phyloP scores from a whole-genome alignment of 2,113 vertebrate genomes.

The Symphodus melops region DNA sequence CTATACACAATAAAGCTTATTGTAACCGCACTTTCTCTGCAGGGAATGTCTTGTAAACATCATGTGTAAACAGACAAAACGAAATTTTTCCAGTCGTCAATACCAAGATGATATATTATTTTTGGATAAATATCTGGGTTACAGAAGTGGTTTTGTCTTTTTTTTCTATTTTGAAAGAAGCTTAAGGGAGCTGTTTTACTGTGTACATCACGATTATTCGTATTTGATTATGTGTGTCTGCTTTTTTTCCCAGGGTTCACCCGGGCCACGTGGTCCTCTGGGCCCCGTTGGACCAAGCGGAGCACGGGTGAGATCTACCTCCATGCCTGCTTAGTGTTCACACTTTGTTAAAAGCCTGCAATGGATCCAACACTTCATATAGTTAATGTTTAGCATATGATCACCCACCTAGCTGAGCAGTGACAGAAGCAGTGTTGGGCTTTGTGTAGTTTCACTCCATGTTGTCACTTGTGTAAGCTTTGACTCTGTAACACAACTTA shows the following conservation, averaged over 20 bases:
- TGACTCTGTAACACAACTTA: slow-evolving; percentile 18
- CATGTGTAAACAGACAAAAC: slow-evolving; percentile 43
- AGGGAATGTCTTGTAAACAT: slow-evolving; percentile 1
- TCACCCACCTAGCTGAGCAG: slow-evolving; percentile 10
- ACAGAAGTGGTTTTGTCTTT: slow-evolving; percentile 25
- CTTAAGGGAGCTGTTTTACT: slow-evolving; percentile 48
- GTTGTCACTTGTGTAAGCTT: slow-evolving; percentile 43
- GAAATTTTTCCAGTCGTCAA: slow-evolving; percentile 19
- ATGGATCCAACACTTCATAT: slow-evolving; percentile 47
- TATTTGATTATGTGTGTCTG: slow-evolving; percentile 65
- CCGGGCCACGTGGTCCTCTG: slow-evolving; percentile 89
- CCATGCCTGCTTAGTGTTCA: slow-evolving; percentile 20
- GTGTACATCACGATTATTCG: slow-evolving; percentile 57
- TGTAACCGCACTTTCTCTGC: slow-evolving; percentile 15
- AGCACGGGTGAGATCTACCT: slow-evolving; percentile 87
- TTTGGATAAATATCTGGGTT: slow-evolving; percentile 56
- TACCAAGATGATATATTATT: slow-evolving; percentile 39
- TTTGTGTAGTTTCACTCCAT: slow-evolving; percentile 5
- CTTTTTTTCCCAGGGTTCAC: slow-evolving; percentile 86
- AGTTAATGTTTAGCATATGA: slow-evolving; percentile 16
- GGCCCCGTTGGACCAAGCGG: slow-evolving; percentile 92
- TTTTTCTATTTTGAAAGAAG: slow-evolving; percentile 20
- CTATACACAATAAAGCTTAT: slow-evolving; percentile 28
- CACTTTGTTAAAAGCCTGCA: slow-evolving; percentile 27
- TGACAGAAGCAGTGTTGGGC: background rate